Evolutionary conservation across 2,888 invertebrate genomes (phyloP), one percentile per base, ranked within the genome.

Genomic region (Trachelus troglodyta): DNA sequence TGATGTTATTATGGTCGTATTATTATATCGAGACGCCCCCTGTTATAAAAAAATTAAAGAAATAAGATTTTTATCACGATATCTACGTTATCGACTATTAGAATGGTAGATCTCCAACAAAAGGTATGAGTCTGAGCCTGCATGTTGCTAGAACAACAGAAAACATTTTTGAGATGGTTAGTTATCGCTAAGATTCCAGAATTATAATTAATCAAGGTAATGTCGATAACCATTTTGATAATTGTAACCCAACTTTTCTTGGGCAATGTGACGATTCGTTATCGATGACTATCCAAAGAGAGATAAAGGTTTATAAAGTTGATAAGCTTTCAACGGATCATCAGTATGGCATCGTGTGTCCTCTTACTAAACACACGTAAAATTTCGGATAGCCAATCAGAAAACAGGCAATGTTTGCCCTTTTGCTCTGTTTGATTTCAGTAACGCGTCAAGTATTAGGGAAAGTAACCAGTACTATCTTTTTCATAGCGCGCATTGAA

Each of bases 371-470:
- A 23, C 56, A 23, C 56, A 56, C 23, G 56, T 23, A 56, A 15
- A 23, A 56, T 34, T 31, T 71, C 31, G 31, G 71, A 11, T 71
- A 71, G 71, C 71, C 34, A 34, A 71, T 71, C 74, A 30, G 71
- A 69, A 71, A 77, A 75, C 37, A 69, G 34, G 78, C 34, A 75
- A 78, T 78, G 75, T 37, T 78, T 40, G 75, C 78, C 33, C 31
- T 75, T 37, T 34, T 78, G 31, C 31, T 76, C 11, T 75, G 71
- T 73, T 69, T 78, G 31, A 76, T 75, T 31, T 78, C 78, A 73
- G 73, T 78, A 71, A 68, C 76, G 73, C 78, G 78, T 40, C 69
- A 78, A 73, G 31, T 78, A 75, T 68, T 78, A 30, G 68, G 75
- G 73, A 35, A 69, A 33, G 23, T 78, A 56, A 75, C 71, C 34